Percentiles rank a stretch among this genome's conserved stretches.
Conservation (phyloP, 2,113 vertebrate genomes). For the Capreolus pygargus region DNA sequence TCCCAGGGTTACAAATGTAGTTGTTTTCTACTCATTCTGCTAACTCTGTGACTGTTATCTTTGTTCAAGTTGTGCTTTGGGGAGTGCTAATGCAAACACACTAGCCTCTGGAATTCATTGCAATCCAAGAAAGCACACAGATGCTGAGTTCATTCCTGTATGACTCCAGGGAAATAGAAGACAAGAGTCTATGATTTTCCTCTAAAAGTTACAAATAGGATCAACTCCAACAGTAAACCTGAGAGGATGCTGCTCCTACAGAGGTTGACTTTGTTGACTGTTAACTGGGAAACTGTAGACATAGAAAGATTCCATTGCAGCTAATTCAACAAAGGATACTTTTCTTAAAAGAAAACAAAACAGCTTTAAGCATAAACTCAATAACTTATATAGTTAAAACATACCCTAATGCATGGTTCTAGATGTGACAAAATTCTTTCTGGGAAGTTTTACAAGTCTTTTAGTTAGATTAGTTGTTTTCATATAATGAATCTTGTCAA, state of each 20-base stretch:
- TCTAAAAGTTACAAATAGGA: neutral
- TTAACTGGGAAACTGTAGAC: neutral
- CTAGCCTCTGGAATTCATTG: neutral
- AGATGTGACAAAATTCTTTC: neutral
- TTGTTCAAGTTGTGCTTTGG: slow-evolving; percentile 32
- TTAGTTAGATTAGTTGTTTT: neutral
- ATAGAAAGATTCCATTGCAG: neutral
- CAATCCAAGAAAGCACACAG: neutral
- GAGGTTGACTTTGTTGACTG: neutral
- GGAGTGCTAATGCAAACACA: slow-evolving; percentile 44
- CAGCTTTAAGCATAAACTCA: neutral
- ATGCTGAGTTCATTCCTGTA: neutral
- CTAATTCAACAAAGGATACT: neutral
- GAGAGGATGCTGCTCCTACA: neutral
- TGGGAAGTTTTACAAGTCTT: neutral
- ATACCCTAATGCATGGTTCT: neutral
- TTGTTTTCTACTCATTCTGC: neutral
- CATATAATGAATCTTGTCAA: neutral
- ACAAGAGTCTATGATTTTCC: neutral
- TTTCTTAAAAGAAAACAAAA: neutral
- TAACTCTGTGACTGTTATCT: slow-evolving; percentile 37
- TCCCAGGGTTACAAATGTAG: neutral
- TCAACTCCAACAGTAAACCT: neutral
- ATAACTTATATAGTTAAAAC: neutral
- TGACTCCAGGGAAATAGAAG: neutral